phyloP scores from a whole-genome alignment of 2,797 vertebrate genomes.

The Sandelia bainsii region DNA sequence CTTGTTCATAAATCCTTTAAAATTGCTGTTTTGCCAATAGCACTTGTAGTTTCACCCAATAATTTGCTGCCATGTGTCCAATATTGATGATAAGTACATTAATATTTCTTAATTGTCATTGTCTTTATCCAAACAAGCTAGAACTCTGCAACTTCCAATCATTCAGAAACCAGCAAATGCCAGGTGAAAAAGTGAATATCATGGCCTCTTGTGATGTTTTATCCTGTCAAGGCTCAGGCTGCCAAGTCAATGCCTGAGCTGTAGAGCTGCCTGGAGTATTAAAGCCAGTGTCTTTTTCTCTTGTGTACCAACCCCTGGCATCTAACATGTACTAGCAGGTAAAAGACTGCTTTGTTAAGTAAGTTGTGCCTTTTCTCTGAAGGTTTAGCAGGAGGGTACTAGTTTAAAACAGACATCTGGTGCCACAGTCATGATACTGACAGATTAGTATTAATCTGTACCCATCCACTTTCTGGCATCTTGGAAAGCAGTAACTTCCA shows the following conservation, averaged over 20 bases:
- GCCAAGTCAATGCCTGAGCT: neutral
- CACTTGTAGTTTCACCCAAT: neutral
- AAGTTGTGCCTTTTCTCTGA: slow-evolving; percentile 35
- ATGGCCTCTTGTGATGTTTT: slow-evolving; percentile 1
- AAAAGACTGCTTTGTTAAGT: slow-evolving; percentile 38
- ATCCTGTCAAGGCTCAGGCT: slow-evolving; percentile 15
- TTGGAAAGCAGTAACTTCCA: slow-evolving; percentile 35
- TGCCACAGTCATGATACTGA: slow-evolving; percentile 34
- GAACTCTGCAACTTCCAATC: neutral
- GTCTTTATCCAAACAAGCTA: neutral
- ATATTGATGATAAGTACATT: neutral
- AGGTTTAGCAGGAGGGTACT: slow-evolving; percentile 40
- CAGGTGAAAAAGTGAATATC: neutral
- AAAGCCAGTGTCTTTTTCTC: slow-evolving; percentile 31
- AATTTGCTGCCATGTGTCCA: neutral
- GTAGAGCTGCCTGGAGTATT: slow-evolving; percentile 13
- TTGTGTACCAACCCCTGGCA: slow-evolving; percentile 42
- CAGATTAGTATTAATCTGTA: slow-evolving; percentile 56
- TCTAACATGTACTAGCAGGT: slow-evolving; percentile 38
- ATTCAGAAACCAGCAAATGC: neutral
- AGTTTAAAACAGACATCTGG: slow-evolving; percentile 58
- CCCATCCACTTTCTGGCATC: slow-evolving; percentile 26
- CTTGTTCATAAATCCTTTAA: neutral
- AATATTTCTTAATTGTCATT: too few species aligned
- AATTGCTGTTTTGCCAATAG: neutral